phyloP scores from a whole-genome alignment of 2,888 invertebrate species.

The Hirtodrosophila trivittata region DNA sequence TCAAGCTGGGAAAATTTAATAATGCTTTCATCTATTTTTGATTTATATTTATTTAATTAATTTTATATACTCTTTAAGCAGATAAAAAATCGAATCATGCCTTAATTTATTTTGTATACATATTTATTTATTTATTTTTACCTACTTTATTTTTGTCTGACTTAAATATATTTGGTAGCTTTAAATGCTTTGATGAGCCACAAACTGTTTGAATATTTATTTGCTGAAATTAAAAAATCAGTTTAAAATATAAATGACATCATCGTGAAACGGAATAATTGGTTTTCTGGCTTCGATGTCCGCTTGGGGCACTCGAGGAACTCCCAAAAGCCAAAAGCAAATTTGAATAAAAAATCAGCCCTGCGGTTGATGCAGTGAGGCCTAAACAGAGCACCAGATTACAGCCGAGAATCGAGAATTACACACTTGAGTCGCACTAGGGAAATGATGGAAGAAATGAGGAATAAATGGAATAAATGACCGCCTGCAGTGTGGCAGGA shows the following conservation, averaged over 20 bases:
- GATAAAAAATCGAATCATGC: too few species aligned
- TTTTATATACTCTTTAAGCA: too few species aligned
- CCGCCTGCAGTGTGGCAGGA: slow-evolving; percentile 44
- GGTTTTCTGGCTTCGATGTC: slow-evolving; percentile 47
- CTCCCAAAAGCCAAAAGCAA: slow-evolving; percentile 25
- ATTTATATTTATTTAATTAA: too few species aligned
- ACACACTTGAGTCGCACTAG: slow-evolving; percentile 57
- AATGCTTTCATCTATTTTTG: too few species aligned
- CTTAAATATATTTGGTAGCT: not conserved
- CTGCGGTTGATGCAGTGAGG: slow-evolving; percentile 53
- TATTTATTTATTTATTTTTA: too few species aligned
- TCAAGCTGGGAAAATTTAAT: not conserved
- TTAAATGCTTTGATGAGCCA: too few species aligned
- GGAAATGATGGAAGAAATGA: not conserved
- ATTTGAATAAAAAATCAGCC: slow-evolving; percentile 68
- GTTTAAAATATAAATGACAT: slow-evolving; percentile 46
- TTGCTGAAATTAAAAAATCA: not conserved
- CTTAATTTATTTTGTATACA: not conserved
- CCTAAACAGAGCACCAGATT: slow-evolving; percentile 51
- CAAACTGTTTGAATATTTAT: too few species aligned
- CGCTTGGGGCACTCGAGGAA: slow-evolving; percentile 14
- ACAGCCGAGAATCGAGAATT: slow-evolving; percentile 53
- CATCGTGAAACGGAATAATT: slow-evolving; percentile 68
- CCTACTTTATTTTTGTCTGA: not conserved
- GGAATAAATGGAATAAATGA: slow-evolving; percentile 9